Base-by-base conservation (phyloP, 2,113 vertebrate genomes). In the Chaetorhynchus papuensis region DNA sequence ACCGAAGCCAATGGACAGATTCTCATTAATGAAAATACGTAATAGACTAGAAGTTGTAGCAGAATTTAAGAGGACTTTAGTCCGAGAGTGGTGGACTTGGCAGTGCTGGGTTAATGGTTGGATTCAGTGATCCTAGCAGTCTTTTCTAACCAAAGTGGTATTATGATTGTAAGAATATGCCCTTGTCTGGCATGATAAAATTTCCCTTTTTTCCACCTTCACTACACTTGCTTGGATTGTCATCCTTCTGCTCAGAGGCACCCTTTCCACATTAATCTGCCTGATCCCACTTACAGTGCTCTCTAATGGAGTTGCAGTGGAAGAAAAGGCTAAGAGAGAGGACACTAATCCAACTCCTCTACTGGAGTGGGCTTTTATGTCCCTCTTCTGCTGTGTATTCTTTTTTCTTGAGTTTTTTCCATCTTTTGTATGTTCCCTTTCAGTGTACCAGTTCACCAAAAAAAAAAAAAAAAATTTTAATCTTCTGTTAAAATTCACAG, bases 381-480 rank as follows among this genome's bases (percentile, higher is more conserved):
- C 6, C 14, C 6, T 83, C 56, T 83, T 69, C 44, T 75, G 19
- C 4, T 47, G 14, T 7, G 3, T 30, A 27, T 66, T 7, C 3
- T 22, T 63, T 41, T 16, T 15, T 2, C 8, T 19, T 56, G 22
- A 0, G 1, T 17, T 17, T 13, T 7, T 7, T 2, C 5, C 3
- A 15, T 13, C 1, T 79, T 82, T 82, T 69, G 1, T n/a, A n/a
- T 47, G 1, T 6, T 76, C 3, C 10, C 4, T 50, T 88, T 84
- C 28, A 60, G 13, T 57, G 8, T 26, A 44, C 4, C 16, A 17
- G 2, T 44, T 83, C 41, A 49, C 9, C 1, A 44, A 18, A 35
- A 35, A 41, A 30, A 8, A 21, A 6, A 24, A 21, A 3, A 31
- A 14, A 54, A 56, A 7, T 30, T 45, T 60, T 11, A 39, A 33